These are phyloP conservation scores for Drosophila takahashii DNA, from an alignment of 1,140 invertebrate genomes.

Conservation along the genomic window DNA sequence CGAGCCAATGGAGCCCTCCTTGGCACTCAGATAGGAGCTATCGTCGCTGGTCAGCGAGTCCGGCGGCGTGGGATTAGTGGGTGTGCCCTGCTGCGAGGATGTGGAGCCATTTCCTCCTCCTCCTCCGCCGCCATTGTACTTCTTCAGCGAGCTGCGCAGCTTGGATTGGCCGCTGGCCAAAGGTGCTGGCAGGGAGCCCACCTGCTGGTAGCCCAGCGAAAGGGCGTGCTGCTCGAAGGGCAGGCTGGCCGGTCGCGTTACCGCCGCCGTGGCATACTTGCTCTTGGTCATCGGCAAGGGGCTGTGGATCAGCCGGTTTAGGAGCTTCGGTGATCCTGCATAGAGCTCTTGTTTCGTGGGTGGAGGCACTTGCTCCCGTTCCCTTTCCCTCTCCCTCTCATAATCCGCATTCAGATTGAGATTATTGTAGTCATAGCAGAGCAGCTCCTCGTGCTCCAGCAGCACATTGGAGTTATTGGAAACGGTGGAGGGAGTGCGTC, in stretches of 20 bases:
- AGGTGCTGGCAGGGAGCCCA: conserved; percentile 49
- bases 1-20: conserved; percentile 88
- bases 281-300: conserved; percentile 60
- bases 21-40: conserved; percentile 93
- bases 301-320: conserved; percentile 73
- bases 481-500: conserved; percentile 78
- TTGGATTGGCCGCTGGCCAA: conserved; percentile 34
- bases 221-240: conserved; percentile 84
- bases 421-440: conserved; percentile 85
- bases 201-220: conserved; percentile 37
- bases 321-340: conserved; percentile 69
- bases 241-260: conserved; percentile 89
- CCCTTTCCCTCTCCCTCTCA: conserved; percentile 32
- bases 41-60: conserved; percentile 94
- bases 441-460: conserved; percentile 85
- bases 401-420: conserved; percentile 75
- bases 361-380: conserved; percentile 23
- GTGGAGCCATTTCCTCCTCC: conserved; percentile 52
- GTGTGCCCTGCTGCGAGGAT: conserved; percentile 86
- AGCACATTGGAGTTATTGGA: conserved; percentile 83
- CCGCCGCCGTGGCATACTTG: conserved; percentile 59
- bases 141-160: conserved; percentile 72
- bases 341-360: conserved; percentile 75
- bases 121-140: conserved; percentile 49
- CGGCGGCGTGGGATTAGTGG: conserved; percentile 93